Evolutionary conservation across 2,888 invertebrate species (phyloP).

Genomic region (Eledona agricola): DNA sequence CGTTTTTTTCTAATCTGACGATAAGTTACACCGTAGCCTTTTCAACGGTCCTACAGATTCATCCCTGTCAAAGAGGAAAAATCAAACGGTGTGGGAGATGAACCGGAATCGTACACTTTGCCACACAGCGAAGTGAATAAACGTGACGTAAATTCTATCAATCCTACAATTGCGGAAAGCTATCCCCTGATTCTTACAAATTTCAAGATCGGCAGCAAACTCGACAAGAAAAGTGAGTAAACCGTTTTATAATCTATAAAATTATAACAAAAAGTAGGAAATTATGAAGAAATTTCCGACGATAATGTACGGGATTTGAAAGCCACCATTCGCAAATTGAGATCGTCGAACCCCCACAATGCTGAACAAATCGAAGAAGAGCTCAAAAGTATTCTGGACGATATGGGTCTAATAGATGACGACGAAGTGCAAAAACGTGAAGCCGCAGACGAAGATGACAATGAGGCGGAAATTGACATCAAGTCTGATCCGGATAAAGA

Average conservation of each 20-base stretch:
- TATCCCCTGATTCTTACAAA: constrained; percentile 51
- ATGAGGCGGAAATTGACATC: constrained; percentile 1
- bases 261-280: constrained; percentile 12
- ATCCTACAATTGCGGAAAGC: constrained; percentile 26
- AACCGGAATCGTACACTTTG: constrained; percentile 5
- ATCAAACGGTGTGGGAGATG: not conserved
- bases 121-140: constrained; percentile 8
- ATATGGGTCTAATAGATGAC: constrained; percentile 52
- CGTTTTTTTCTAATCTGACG: too few species aligned
- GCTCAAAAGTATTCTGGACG: constrained; percentile 47
- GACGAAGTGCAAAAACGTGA: constrained; percentile 45
- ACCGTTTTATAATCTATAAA: constrained; percentile 1
- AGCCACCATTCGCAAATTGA: constrained; percentile 37
- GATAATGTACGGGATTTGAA: constrained; percentile 29
- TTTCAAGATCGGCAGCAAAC: constrained; percentile 50
- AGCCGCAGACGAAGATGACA: constrained; percentile 42
- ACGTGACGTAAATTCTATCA: constrained; percentile 5
- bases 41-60: constrained; percentile 31
- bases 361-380: constrained; percentile 46
- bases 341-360: constrained; percentile 33
- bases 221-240: constrained; percentile 42
- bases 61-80: constrained; percentile 32
- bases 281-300: constrained; percentile 12
- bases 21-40: constrained; percentile 17
- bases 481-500: constrained; percentile 11